phyloP scores from a whole-genome alignment of 37 sponge, comb jelly and placozoan genomes.

The Eunapius fragilis region DNA sequence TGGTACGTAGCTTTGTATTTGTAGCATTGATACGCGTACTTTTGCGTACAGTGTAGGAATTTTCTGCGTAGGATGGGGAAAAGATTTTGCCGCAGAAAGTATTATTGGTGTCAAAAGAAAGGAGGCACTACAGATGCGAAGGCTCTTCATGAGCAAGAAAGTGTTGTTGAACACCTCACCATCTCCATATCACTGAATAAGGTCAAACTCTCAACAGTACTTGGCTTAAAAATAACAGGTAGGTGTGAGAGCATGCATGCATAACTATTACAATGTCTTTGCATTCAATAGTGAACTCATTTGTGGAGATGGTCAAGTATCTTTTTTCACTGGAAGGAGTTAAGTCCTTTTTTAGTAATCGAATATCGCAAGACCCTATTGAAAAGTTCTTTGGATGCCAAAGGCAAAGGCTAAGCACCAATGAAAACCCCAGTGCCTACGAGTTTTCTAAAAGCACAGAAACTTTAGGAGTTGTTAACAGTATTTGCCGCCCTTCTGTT shows the following conservation, averaged over 20 bases:
- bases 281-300: background rate
- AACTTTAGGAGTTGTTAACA: background rate
- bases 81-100: too few species aligned
- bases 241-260: background rate
- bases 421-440: background rate
- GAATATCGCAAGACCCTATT: slow-evolving; percentile 21
- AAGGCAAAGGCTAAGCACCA: slow-evolving; percentile 7
- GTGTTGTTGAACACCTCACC: too few species aligned
- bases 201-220: background rate
- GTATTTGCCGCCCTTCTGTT: background rate
- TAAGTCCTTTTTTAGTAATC: background rate
- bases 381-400: slow-evolving; percentile 26
- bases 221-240: slow-evolving; percentile 22
- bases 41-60: too few species aligned
- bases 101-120: too few species aligned
- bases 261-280: background rate
- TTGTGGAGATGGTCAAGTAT: slow-evolving; percentile 4
- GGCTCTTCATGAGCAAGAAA: too few species aligned
- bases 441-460: slow-evolving; percentile 5
- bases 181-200: too few species aligned
- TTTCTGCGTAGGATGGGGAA: too few species aligned
- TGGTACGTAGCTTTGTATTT: too few species aligned
- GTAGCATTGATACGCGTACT: background rate
- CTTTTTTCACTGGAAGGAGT: background rate
- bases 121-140: too few species aligned